These are phyloP conservation scores for Ramphastos sulfuratus DNA, from an alignment of 2,113 vertebrate species.

Conservation along the genomic window DNA sequence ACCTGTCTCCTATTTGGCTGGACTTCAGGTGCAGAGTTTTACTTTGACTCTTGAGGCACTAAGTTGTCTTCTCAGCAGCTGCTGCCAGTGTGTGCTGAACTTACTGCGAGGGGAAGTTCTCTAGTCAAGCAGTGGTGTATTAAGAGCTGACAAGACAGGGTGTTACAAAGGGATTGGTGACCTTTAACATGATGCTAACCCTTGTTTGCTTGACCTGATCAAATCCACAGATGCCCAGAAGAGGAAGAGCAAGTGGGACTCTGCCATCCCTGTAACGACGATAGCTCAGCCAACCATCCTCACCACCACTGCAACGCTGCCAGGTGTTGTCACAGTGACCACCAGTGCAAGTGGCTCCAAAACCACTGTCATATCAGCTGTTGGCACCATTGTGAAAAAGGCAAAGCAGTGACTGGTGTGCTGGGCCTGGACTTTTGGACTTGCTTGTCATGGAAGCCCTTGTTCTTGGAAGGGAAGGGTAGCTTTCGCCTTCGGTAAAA, in stretches of 20 bases:
- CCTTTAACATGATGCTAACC: not conserved
- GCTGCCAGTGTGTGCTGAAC: not conserved
- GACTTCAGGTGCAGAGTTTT: not conserved
- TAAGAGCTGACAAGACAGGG: not conserved
- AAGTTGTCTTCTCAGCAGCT: not conserved
- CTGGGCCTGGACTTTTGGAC: conserved; percentile 45
- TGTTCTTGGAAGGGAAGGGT: not conserved
- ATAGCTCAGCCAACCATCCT: conserved; percentile 92
- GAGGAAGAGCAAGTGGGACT: conserved; percentile 99
- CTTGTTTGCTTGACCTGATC: not conserved
- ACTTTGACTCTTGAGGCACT: not conserved
- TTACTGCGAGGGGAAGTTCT: not conserved
- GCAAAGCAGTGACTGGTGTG: conserved; percentile 89
- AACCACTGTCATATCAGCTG: conserved; percentile 96
- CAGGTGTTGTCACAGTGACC: conserved; percentile 93
- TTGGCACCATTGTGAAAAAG: conserved; percentile 97
- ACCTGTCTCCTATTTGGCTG: not conserved
- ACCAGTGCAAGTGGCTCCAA: conserved; percentile 97
- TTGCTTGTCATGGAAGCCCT: not conserved
- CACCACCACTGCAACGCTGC: conserved; percentile 91
- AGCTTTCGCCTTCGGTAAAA: conserved; percentile 25
- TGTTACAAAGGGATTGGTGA: not conserved
- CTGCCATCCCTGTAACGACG: conserved; percentile 90
- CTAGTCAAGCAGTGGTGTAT: not conserved
- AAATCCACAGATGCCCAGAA: conserved; percentile 89